Base-by-base conservation (phyloP, 2,797 vertebrate genomes). In the Molossus molossus region DNA sequence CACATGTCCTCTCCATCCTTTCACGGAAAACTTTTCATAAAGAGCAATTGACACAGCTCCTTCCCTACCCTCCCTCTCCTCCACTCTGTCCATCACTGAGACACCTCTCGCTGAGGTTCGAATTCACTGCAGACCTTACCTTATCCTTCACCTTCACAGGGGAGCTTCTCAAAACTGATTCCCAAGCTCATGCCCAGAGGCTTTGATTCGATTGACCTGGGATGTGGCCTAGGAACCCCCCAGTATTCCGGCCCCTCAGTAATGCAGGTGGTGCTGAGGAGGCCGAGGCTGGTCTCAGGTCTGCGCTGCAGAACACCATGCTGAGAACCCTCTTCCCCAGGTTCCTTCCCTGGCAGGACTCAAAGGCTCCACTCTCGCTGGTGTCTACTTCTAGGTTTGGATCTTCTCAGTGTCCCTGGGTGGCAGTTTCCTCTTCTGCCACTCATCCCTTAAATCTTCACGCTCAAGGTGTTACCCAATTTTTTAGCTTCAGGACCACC, bases 391-490 rank as follows among this genome's bases (percentile, higher is more conserved):
- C 33, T 27, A 75, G 29, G 21, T 45, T 55, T 37, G 20, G 1
- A 91, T 3, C 25, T n/a, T 33, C 50, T 77, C 18, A 12, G 27
- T 5, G 48, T 88, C 73, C 60, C 67, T 87, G 27, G 7, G 45
- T 25, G 18, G 15, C 12, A n/a, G 6, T 7, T 50, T 85, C 64
- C 57, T 73, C 58, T 73, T 93, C 15, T 65, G 83, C 15, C 17
- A 89, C 12, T n/a, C 50, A 21, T 29, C 27, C 37, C 90, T 58
- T 73, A 85, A 60, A 81, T 79, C 27, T 53, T 91, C 48, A 83
- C 64, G 45, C 9, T 88, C 33, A 67, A 37, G 10, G 45, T 57
- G 14, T 4, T 45, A 69, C 48, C 60, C 20, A 40, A 58, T 79
- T 55, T 58, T 40, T 45, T 48, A 82, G 77, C 45, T 45, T 58